Evolutionary conservation across 2,888 invertebrate genomes (phyloP).

Genomic region (Trissolcus brochymenae): DNA sequence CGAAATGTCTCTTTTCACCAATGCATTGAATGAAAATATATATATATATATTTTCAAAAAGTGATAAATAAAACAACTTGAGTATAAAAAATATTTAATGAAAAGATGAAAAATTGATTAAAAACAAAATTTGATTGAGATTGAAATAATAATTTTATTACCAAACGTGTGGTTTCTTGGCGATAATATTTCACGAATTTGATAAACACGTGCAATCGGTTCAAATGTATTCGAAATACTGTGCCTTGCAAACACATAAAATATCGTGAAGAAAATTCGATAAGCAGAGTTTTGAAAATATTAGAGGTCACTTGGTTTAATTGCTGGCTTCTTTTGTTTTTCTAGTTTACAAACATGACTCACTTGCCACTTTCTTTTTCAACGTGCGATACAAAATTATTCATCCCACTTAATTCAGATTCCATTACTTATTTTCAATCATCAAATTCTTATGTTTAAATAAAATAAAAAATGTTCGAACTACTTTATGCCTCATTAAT

Average conservation of each 20-base stretch:
- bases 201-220: conserved; percentile 21
- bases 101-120: neutral
- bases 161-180: conserved; percentile 7
- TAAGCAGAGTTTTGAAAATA: conserved; percentile 38
- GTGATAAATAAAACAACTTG: neutral
- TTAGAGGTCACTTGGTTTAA: conserved; percentile 38
- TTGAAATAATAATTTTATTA: conserved; percentile 6
- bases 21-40: neutral
- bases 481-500: no score
- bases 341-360: conserved; percentile 33
- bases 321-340: conserved; percentile 32
- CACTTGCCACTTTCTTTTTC: conserved; percentile 13
- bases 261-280: conserved; percentile 8
- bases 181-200: neutral
- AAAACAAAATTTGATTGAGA: neutral
- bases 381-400: neutral
- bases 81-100: conserved; percentile 1
- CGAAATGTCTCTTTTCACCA: conserved; percentile 3
- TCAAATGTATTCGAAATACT: conserved; percentile 25
- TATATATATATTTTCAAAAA: no score
- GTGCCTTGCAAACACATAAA: neutral
- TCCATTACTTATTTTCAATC: neutral
- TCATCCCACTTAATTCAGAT: neutral
- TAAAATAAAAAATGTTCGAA: no score
- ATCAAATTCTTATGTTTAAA: no score